Evolutionary conservation across 2,797 vertebrate genomes (phyloP).

Genomic region (Australoheros facetus): DNA sequence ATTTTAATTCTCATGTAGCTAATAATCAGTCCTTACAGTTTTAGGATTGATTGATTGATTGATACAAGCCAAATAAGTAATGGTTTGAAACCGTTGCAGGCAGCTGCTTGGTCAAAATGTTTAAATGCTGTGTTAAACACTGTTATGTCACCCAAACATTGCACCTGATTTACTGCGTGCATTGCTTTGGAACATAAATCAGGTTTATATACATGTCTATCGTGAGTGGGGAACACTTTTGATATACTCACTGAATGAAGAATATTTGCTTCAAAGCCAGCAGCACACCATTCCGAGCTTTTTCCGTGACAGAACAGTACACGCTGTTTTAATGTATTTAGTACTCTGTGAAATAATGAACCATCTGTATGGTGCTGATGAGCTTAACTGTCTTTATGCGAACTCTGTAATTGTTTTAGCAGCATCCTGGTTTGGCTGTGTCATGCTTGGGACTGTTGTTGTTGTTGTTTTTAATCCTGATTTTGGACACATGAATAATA

Average conservation of each 20-base stretch:
- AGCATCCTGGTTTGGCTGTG: too few species aligned
- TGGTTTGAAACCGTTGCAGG: background rate
- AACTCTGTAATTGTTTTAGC: too few species aligned
- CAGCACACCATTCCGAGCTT: background rate
- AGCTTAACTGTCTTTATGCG: too few species aligned
- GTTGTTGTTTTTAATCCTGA: too few species aligned
- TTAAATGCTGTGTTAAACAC: too few species aligned
- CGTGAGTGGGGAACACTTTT: background rate
- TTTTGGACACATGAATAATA: too few species aligned
- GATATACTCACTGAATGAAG: background rate
- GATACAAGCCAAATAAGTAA: background rate
- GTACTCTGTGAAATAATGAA: too few species aligned
- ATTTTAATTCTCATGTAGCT: background rate
- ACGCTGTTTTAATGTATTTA: background rate
- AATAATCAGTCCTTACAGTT: background rate
- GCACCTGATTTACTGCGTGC: background rate
- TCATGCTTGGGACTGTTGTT: too few species aligned
- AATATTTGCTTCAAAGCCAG: background rate
- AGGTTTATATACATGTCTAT: fast-evolving
- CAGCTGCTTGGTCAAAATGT: background rate
- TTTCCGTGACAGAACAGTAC: background rate
- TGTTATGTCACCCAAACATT: too few species aligned
- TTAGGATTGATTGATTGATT: too few species aligned
- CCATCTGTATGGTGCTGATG: too few species aligned
- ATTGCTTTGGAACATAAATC: background rate